A percentile compares a stretch with the other conserved stretches of the same genome.
These are phyloP conservation scores for Bruchidius siliquastri DNA, from an alignment of 2,888 invertebrate species.

Conservation along the genomic window DNA sequence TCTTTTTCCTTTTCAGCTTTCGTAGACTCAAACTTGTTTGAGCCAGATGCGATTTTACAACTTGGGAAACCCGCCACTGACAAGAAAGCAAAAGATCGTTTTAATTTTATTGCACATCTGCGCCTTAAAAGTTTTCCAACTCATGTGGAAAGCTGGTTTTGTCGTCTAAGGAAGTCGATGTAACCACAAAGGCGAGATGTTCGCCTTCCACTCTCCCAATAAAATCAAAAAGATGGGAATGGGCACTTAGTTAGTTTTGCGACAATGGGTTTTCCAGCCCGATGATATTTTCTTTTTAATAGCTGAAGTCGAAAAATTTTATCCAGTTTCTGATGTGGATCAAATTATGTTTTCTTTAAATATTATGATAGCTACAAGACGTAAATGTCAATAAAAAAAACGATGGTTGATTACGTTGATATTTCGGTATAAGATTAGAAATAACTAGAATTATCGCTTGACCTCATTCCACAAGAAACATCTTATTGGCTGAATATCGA, in stretches of 20 bases:
- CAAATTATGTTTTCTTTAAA: too few species aligned
- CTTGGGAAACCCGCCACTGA: background rate
- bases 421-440: too few species aligned
- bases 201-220: background rate
- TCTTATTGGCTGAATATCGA: too few species aligned
- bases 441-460: too few species aligned
- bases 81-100: background rate
- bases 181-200: background rate
- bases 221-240: background rate
- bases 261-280: background rate
- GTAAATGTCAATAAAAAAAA: too few species aligned
- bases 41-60: background rate
- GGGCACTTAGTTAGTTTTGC: background rate
- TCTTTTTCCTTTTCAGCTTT: too few species aligned
- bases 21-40: too few species aligned
- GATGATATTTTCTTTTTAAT: background rate
- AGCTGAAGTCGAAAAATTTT: background rate
- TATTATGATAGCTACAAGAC: too few species aligned
- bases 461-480: too few species aligned
- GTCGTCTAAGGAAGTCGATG: background rate
- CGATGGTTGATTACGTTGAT: too few species aligned
- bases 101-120: background rate
- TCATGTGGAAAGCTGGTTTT: background rate
- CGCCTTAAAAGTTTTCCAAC: background rate
- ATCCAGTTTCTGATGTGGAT: too few species aligned